Conservation (phyloP, 2,888 invertebrate genomes). For the Crossocerus cetratus region DNA sequence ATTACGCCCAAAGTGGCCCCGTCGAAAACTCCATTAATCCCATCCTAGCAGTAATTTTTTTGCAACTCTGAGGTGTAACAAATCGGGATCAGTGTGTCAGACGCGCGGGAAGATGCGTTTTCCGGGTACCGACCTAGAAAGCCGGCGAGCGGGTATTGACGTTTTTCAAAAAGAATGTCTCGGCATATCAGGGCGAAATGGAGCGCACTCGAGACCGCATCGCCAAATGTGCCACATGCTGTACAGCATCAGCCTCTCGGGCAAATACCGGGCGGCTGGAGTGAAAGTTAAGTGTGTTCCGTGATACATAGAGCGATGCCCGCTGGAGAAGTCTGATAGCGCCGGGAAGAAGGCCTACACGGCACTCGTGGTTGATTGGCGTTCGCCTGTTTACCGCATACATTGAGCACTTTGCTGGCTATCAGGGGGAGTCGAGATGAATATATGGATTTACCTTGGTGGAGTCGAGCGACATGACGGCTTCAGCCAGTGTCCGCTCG, state of each 20-base stretch:
- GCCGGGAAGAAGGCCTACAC: not conserved
- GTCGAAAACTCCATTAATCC: not conserved
- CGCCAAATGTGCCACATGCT: slow-evolving; percentile 2
- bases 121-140: no score
- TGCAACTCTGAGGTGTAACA: no score
- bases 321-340: not conserved
- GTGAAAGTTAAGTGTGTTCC: slow-evolving; percentile 32
- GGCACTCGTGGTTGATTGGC: no score
- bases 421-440: not conserved
- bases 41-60: no score
- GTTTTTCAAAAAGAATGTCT: slow-evolving; percentile 18
- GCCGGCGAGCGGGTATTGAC: slow-evolving; percentile 6
- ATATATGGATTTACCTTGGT: slow-evolving; percentile 60
- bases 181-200: slow-evolving; percentile 19
- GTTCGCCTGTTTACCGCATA: not conserved
- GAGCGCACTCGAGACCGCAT: slow-evolving; percentile 20
- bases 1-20: not conserved
- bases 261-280: slow-evolving; percentile 7
- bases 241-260: not conserved
- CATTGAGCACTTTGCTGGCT: not conserved
- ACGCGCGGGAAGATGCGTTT: no score
- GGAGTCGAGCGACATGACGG: slow-evolving; percentile 52
- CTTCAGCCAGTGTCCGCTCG: slow-evolving; percentile 34
- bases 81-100: no score
- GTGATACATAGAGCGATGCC: not conserved